A percentile compares a stretch with the other conserved stretches of the same genome.
Conservation (phyloP, 1,140 invertebrate species). For the Oreohelix idahoensis region DNA sequence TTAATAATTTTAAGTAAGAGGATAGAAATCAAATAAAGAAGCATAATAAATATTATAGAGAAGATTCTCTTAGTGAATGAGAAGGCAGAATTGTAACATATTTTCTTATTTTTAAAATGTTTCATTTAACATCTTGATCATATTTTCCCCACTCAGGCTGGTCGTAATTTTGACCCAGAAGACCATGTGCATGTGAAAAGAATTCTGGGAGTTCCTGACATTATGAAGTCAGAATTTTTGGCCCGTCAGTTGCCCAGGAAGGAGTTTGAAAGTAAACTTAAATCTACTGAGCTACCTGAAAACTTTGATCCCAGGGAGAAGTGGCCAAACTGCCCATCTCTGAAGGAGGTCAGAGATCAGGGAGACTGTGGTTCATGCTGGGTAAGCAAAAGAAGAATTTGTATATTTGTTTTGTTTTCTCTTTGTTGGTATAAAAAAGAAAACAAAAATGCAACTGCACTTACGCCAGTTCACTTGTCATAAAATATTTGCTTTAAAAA, state of each 20-base stretch:
- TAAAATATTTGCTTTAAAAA: no score
- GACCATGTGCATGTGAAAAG: slow-evolving; percentile 39
- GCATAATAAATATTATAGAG: no score
- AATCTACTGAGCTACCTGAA: slow-evolving; percentile 49
- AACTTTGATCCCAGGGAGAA: slow-evolving; percentile 59
- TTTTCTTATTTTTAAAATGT: neutral
- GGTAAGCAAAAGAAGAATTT: slow-evolving; percentile 63
- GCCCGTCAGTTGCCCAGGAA: slow-evolving; percentile 27
- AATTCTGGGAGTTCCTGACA: slow-evolving; percentile 40
- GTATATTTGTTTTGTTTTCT: no score
- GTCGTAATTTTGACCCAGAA: slow-evolving; percentile 50
- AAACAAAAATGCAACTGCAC: no score
- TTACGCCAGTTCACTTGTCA: no score
- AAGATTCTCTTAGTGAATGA: no score
- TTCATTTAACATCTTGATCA: neutral
- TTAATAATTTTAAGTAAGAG: no score
- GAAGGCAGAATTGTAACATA: no score
- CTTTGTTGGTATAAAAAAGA: no score
- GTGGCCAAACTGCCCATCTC: slow-evolving; percentile 81
- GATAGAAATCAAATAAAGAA: no score
- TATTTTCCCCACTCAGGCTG: slow-evolving; percentile 44
- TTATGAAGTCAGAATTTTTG: slow-evolving; percentile 16
- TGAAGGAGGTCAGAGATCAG: slow-evolving; percentile 75
- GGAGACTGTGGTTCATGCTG: slow-evolving; percentile 76
- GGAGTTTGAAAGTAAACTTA: neutral